These are phyloP conservation scores for Vulpes vulpes DNA, from an alignment of 2,113 vertebrate genomes.

Conservation along the genomic window DNA sequence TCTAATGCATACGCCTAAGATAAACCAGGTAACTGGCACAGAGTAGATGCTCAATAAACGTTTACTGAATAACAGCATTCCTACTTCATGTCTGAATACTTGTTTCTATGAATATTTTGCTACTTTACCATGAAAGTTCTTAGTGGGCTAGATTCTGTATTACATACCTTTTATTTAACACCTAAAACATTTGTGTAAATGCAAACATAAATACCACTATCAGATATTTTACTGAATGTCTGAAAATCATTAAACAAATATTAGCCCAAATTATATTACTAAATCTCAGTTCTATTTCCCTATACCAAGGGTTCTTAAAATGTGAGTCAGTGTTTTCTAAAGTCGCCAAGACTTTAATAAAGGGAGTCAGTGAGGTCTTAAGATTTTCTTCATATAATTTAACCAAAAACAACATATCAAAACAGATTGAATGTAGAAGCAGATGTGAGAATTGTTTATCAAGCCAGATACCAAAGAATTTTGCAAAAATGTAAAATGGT, in stretches of 20 bases:
- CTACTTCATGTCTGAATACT: not conserved
- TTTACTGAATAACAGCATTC: conserved; percentile 34
- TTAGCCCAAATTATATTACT: conserved; percentile 44
- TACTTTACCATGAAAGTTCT: conserved; percentile 22
- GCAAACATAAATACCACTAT: conserved; percentile 49
- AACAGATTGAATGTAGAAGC: not conserved
- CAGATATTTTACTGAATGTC: conserved; percentile 21
- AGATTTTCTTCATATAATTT: conserved; percentile 54
- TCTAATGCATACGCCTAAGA: not conserved
- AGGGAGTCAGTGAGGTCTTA: not conserved
- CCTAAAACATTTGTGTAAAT: not conserved
- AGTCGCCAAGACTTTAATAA: not conserved
- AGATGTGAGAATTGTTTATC: not conserved
- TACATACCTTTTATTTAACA: conserved; percentile 24
- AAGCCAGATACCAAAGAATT: not conserved
- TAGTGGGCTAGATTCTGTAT: not conserved
- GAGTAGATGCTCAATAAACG: not conserved
- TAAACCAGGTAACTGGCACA: not conserved
- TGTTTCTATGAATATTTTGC: not conserved
- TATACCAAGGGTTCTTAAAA: conserved; percentile 4
- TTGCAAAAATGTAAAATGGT: conserved; percentile 48
- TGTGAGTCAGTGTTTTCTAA: not conserved
- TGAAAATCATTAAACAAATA: conserved; percentile 47
- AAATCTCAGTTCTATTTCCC: conserved; percentile 18
- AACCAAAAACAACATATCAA: not conserved